Base-by-base conservation (phyloP, 2,888 invertebrate genomes). In the Hyppa rectilinea region DNA sequence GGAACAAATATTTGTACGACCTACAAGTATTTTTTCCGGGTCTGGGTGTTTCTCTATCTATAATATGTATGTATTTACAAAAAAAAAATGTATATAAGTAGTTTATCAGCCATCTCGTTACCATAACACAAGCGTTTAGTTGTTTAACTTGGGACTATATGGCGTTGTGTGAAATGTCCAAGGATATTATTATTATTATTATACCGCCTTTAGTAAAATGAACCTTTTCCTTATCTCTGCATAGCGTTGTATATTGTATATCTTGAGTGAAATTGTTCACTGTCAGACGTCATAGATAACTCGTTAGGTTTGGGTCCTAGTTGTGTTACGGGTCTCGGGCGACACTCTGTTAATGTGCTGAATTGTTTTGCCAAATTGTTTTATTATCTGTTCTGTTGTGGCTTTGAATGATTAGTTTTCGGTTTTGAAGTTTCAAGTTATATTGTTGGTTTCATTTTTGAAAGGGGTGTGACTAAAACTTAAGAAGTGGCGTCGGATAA, bases 231-330 rank as follows among this genome's bases (percentile, higher is more conserved):
- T 0, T 43, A 6, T 9, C 9, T 4, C 62, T 71, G 10, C 5
- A 31, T 2, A 47, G 29, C 49, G 50, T 23, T 52, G 67, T 75
- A 75, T 73, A 83, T 78, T 60, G 63, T 73, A 58, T 78, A 78
- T 76, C 74, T 81, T 72, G 50, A 75, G 61, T 69, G 64, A 80
- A 84, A 85, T 84, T 85, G 84, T 85, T 85, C 84, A 75, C 70
- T 81, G 84, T 78, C 69, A 78, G 76, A 10, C 71, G 76, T 84
- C 83, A 84, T 82, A 83, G 84, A 78, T 78, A 78, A 58, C 82
- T 80, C 76, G 76, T 78, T 77, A 79, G 63, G 49, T 82, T 67
- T 55, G 69, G 71, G 55, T 36, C 43, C 34, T 55, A 55, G 38
- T 47, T 55, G 20, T 43, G 59, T 63, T 77, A 73, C 56, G 64